Base-by-base conservation (phyloP, 2,888 invertebrate genomes). In the Agriopis marginaria region DNA sequence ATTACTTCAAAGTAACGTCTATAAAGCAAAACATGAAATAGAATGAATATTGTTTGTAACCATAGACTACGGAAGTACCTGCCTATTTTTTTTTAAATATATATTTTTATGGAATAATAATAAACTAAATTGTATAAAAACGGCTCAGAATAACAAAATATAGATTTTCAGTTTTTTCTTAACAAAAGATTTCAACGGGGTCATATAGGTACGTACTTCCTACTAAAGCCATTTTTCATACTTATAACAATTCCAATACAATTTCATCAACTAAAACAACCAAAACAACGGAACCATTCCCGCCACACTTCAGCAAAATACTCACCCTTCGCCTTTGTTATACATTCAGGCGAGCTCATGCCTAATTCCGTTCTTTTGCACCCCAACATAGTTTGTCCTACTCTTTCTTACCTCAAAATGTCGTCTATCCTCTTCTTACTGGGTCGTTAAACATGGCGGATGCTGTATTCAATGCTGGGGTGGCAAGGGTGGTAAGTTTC, bases 391-490 rank as follows among this genome's bases (percentile, higher is more conserved):
- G 71, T 72, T 59, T 82, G 79, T 75, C 78, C 76, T 67, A 75
- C 77, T 64, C 75, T 65, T 75, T 8, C 69, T 51, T 11, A 49
- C 5, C 12, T 7, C 12, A 45, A 39, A 50, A 17, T 44, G 73
- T 62, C 63, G 12, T 50, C 63, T 64, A 39, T 86, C 83, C 75
- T 78, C 11, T 61, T 87, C 82, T 45, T 69, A 59, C 75, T 66
- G 44, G 53, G 76, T 79, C 79, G 78, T 87, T 86, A 87, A 84
- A 89, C 76, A 93, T 92, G 91, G 93, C 90, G 92, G 93, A 92
- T 91, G 91, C 90, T 91, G 92, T 78, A 82, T 78, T 71, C 78
- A 75, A 77, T 78, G 80, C 78, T 78, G 77, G 82, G 82, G 79
- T 79, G 79, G 78, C 42, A 3, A 61, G 82, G 82, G 77, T 78